phyloP scores from a whole-genome alignment of 2,113 vertebrate genomes.

The Platanista minor region DNA sequence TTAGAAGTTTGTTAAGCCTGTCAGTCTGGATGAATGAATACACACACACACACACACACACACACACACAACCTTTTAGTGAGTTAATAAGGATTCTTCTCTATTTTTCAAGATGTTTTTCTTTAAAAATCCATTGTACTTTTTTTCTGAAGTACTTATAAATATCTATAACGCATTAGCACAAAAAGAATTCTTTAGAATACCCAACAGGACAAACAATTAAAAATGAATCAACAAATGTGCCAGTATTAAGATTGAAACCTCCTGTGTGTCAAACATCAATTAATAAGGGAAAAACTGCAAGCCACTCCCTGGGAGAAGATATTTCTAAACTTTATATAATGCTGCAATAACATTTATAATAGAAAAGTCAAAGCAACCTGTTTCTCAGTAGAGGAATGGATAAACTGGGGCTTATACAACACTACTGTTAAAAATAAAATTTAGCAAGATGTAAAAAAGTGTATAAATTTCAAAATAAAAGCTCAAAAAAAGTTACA shows the following conservation, averaged over 20 bases:
- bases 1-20: background rate
- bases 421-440: conserved; percentile 31
- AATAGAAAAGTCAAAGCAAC: background rate
- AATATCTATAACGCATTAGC: background rate
- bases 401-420: background rate
- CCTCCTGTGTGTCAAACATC: background rate
- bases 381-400: background rate
- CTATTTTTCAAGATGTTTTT: background rate
- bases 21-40: background rate
- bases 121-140: background rate
- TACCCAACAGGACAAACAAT: background rate
- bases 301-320: background rate
- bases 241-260: background rate
- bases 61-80: background rate
- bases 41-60: background rate
- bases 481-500: background rate
- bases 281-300: background rate
- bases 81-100: background rate
- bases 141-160: background rate
- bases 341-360: background rate
- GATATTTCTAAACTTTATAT: background rate
- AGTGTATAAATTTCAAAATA: conserved; percentile 29
- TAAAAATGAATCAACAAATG: conserved; percentile 6
- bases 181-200: background rate
- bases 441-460: conserved; percentile 27